Evolutionary conservation across 2,113 vertebrate genomes (phyloP), one percentile per base, ranked within the genome.

Genomic region (Dendropsophus ebraccatus): DNA sequence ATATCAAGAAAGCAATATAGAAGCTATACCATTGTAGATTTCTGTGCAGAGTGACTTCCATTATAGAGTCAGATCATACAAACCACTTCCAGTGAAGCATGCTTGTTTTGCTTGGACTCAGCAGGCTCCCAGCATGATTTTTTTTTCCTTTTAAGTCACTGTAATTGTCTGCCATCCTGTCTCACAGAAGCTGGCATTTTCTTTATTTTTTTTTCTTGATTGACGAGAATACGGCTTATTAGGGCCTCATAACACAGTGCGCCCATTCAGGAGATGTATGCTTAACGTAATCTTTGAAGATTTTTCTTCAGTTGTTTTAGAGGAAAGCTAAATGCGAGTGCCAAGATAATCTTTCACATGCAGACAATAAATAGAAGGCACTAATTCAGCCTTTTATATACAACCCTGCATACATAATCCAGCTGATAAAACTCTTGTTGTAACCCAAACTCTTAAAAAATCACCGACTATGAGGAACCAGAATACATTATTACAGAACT

Each of bases 261-360:
- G 65, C 12, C 67, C 85, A 74, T 81, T 87, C 85, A 74, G 37
- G 70, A 56, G 21, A 62, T 17, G 77, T 21, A 80, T 81, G 37
- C 84, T 73, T 81, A 81, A 73, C 60, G 52, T 81, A 81, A 87
- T 87, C 65, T 87, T 12, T 87, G 50, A 76, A 47, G 54, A 45
- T 84, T 62, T 62, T 67, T 84, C 65, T 72, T 72, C 69, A 74
- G 52, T 60, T 58, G 76, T 78, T 85, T 25, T 65, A 35, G 23
- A 47, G 67, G 52, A n/a, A 49, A 58, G 85, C 69, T 69, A 50
- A 86, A 72, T 58, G 67, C n/a, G 60, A 62, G 65, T 30, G 85
- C 77, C 76, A 50, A 73, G 37, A 79, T 58, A 86, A 81, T 73
- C 37, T 60, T 52, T 47, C 81, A 79, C 37, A 30, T 30, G 35